phyloP scores from a whole-genome alignment of 2,113 vertebrate genomes.

The Oenanthe melanoleuca region DNA sequence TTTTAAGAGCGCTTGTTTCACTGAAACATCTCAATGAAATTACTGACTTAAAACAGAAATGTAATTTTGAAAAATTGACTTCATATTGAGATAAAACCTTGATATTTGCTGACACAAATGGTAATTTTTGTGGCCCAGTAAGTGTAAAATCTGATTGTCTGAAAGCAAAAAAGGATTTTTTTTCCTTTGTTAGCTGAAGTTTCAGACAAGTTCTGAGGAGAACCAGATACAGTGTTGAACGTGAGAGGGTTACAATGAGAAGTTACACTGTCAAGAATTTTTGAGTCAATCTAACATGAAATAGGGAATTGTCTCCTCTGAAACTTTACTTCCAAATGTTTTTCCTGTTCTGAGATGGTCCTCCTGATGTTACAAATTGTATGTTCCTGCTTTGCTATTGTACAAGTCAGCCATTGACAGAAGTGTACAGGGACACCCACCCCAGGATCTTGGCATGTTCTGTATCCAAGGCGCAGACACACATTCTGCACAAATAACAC shows the following conservation, averaged over 20 bases:
- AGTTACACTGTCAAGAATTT: neutral
- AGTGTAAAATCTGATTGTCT: neutral
- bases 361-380: neutral
- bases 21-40: neutral
- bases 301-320: neutral
- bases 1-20: neutral
- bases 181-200: neutral
- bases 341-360: neutral
- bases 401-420: neutral
- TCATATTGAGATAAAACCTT: neutral
- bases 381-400: neutral
- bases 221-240: neutral
- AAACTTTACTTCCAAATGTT: neutral
- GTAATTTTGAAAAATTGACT: neutral
- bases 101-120: neutral
- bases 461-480: neutral
- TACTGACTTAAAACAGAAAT: neutral
- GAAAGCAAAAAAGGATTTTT: neutral
- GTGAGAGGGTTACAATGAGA: neutral
- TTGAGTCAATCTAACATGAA: neutral
- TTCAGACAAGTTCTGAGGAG: neutral
- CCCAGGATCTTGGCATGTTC: neutral
- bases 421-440: neutral
- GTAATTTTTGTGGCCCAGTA: neutral
- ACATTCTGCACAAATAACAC: neutral